These are phyloP conservation scores for Gila robusta DNA, from an alignment of 2,797 vertebrate genomes.

Conservation along the genomic window DNA sequence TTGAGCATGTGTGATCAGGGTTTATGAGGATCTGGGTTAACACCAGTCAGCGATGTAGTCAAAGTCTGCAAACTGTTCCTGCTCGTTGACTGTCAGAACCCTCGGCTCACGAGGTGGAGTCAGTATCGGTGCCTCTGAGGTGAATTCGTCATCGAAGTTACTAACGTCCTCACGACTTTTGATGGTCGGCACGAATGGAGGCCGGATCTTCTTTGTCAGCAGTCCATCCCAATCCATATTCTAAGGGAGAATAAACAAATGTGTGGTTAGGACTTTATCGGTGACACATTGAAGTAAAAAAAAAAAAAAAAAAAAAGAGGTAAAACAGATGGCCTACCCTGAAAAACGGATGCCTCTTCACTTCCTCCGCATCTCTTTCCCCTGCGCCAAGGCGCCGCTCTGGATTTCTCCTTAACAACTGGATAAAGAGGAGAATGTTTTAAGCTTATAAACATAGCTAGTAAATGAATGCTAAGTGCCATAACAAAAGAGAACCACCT, in stretches of 20 bases:
- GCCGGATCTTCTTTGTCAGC: slow-evolving; percentile 94
- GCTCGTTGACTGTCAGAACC: slow-evolving; percentile 89
- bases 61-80: slow-evolving; percentile 96
- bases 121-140: slow-evolving; percentile 96
- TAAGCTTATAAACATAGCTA: neutral
- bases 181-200: slow-evolving; percentile 94
- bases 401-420: slow-evolving; percentile 96
- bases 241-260: slow-evolving; percentile 70
- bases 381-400: slow-evolving; percentile 95
- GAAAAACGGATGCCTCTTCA: slow-evolving; percentile 97
- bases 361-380: slow-evolving; percentile 96
- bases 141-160: slow-evolving; percentile 99
- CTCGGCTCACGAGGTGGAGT: slow-evolving; percentile 96
- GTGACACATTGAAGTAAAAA: neutral
- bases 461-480: neutral
- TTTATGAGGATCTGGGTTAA: slow-evolving; percentile 77
- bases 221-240: slow-evolving; percentile 92
- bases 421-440: slow-evolving; percentile 32
- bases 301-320: neutral
- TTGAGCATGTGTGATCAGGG: slow-evolving; percentile 57
- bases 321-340: slow-evolving; percentile 81
- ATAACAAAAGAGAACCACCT: neutral
- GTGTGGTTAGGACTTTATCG: neutral
- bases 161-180: slow-evolving; percentile 94
- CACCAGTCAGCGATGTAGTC: slow-evolving; percentile 99